phyloP scores from a whole-genome alignment of 2,888 invertebrate species.

The Agrypnus murinus region DNA sequence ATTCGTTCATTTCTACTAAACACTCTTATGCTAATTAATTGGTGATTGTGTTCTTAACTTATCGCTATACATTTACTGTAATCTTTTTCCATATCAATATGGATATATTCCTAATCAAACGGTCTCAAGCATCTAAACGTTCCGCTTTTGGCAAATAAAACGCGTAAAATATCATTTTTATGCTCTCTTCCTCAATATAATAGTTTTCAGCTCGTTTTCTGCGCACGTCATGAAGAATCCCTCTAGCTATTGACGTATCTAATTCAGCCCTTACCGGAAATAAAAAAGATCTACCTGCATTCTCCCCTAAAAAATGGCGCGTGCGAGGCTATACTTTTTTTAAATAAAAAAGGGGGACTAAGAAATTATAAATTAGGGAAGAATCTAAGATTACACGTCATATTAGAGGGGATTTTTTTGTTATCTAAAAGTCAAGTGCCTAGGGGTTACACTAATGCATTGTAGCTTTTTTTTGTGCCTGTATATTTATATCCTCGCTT shows the following conservation, averaged over 20 bases:
- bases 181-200: not conserved
- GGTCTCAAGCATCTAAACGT: too few relatives aligned
- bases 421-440: constrained; percentile 35
- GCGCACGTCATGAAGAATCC: constrained; percentile 37
- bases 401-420: constrained; percentile 43
- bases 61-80: too few relatives aligned
- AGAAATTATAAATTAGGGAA: constrained; percentile 50
- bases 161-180: too few relatives aligned
- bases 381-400: constrained; percentile 50
- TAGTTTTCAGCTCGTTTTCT: constrained; percentile 28
- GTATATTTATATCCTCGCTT: constrained; percentile 44
- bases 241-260: constrained; percentile 42
- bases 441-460: constrained; percentile 36
- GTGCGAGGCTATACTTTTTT: constrained; percentile 52
- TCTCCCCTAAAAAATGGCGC: constrained; percentile 52
- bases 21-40: too few relatives aligned
- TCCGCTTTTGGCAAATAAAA: too few relatives aligned
- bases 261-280: constrained; percentile 43
- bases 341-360: constrained; percentile 47
- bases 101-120: too few relatives aligned
- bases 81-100: too few relatives aligned
- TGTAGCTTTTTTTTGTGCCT: constrained; percentile 35
- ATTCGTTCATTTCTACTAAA: too few relatives aligned
- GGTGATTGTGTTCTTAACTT: too few relatives aligned
- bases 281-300: constrained; percentile 51